Conservation (phyloP, 2,797 vertebrate genomes). For the Sebastes diploproa region DNA sequence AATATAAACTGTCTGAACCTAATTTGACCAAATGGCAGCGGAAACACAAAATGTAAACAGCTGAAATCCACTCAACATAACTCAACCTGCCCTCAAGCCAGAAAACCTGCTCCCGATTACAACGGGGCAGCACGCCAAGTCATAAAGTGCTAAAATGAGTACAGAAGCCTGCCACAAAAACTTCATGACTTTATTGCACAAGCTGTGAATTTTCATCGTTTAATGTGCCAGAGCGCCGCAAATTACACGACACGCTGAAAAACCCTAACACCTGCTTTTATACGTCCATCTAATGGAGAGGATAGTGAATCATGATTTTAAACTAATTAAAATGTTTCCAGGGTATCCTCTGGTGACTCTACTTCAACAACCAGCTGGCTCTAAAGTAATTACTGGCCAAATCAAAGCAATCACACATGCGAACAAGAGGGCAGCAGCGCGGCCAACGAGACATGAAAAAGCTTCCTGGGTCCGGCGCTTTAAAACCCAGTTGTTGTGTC, state of each 20-base stretch:
- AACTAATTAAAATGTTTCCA: neutral
- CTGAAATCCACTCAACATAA: slow-evolving; percentile 31
- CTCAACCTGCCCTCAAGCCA: slow-evolving; percentile 15
- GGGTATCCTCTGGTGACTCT: neutral
- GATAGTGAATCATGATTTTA: neutral
- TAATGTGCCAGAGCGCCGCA: neutral
- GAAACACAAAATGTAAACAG: slow-evolving; percentile 45
- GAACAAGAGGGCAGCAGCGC: neutral
- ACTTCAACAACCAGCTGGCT: neutral
- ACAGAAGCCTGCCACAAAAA: neutral
- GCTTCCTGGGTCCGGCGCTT: neutral
- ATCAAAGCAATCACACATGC: slow-evolving; percentile 23
- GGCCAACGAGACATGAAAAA: neutral
- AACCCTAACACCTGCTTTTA: neutral
- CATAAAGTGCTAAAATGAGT: slow-evolving; percentile 3
- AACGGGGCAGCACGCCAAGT: slow-evolving; percentile 17
- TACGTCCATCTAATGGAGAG: neutral
- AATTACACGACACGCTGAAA: neutral
- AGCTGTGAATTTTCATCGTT: slow-evolving; percentile 8
- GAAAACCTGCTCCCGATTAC: slow-evolving; percentile 51
- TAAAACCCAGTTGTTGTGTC: slow-evolving; percentile 6
- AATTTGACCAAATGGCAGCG: slow-evolving; percentile 31
- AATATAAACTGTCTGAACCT: slow-evolving; percentile 17
- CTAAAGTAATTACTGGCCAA: slow-evolving; percentile 39
- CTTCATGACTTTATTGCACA: neutral